These are phyloP conservation scores for Enteromius fasciolatus DNA, from an alignment of 2,797 vertebrate species.

Conservation along the genomic window DNA sequence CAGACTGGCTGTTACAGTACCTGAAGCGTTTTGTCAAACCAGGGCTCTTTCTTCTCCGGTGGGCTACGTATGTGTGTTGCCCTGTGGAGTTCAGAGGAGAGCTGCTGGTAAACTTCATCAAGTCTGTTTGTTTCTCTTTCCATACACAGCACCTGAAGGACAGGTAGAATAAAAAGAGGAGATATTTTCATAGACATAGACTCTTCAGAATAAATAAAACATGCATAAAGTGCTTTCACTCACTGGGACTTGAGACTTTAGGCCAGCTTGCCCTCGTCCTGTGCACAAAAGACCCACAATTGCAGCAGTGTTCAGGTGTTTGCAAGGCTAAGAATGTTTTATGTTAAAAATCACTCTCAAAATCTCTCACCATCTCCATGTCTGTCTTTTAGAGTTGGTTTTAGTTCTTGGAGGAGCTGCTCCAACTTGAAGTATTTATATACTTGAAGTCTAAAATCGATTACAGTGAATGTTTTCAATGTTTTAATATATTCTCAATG, in stretches of 20 bases:
- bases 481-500: background rate
- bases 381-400: conserved; percentile 51
- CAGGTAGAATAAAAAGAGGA: conserved; percentile 42
- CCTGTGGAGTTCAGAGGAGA: conserved; percentile 73
- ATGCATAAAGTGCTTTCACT: conserved; percentile 3
- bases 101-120: conserved; percentile 80
- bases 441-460: conserved; percentile 73
- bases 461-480: background rate
- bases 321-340: background rate
- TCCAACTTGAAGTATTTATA: conserved; percentile 79
- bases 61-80: conserved; percentile 63
- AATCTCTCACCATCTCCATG: conserved; percentile 43
- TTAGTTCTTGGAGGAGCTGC: conserved; percentile 71
- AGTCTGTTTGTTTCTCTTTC: conserved; percentile 80
- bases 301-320: background rate
- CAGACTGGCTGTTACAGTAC: conserved; percentile 71
- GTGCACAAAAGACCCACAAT: background rate
- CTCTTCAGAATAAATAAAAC: background rate
- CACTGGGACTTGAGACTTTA: conserved; percentile 25
- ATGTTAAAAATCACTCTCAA: background rate
- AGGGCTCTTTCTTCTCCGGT: conserved; percentile 48
- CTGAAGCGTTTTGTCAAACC: conserved; percentile 46
- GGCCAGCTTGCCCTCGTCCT: background rate
- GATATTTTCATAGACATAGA: background rate
- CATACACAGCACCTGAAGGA: conserved; percentile 69